A percentile compares a stretch with the other conserved stretches of the same genome.
Conservation (phyloP, 2,113 vertebrate species). For the Podarcis cretensis region DNA sequence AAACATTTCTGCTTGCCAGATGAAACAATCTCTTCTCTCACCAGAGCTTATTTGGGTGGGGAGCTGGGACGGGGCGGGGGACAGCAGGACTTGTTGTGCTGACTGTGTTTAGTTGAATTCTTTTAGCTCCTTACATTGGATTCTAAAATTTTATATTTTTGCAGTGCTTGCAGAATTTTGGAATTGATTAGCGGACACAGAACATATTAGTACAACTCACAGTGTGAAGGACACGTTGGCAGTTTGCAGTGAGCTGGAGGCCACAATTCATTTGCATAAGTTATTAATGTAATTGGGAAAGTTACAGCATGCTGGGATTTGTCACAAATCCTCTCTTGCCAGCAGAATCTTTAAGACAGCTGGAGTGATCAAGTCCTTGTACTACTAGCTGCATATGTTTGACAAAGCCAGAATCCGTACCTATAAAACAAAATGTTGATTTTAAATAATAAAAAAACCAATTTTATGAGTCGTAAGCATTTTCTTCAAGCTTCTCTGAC, state of each 20-base stretch:
- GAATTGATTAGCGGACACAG: background rate
- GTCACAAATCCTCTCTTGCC: slow-evolving; percentile 18
- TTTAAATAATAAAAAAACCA: background rate
- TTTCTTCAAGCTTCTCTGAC: background rate
- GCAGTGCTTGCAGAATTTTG: background rate
- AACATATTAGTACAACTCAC: background rate
- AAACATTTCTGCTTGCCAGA: too few species aligned
- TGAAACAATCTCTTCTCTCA: too few species aligned
- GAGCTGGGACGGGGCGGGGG: too few species aligned
- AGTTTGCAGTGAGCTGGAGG: slow-evolving; percentile 20
- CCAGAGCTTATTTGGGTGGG: too few species aligned
- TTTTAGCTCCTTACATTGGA: background rate
- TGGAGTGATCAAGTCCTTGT: background rate
- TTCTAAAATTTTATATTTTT: background rate
- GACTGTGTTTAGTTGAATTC: background rate
- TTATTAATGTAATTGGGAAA: slow-evolving; percentile 28
- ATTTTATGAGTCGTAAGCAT: background rate
- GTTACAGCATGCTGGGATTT: slow-evolving; percentile 20
- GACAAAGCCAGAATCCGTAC: too few species aligned
- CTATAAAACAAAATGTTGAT: background rate
- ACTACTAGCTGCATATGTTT: background rate
- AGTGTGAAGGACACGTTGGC: background rate
- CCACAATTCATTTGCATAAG: slow-evolving; percentile 22
- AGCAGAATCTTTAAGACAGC: background rate
- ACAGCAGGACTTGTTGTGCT: background rate